Evolutionary conservation across 2,888 invertebrate genomes (phyloP).

Genomic region (Julus scanicus): DNA sequence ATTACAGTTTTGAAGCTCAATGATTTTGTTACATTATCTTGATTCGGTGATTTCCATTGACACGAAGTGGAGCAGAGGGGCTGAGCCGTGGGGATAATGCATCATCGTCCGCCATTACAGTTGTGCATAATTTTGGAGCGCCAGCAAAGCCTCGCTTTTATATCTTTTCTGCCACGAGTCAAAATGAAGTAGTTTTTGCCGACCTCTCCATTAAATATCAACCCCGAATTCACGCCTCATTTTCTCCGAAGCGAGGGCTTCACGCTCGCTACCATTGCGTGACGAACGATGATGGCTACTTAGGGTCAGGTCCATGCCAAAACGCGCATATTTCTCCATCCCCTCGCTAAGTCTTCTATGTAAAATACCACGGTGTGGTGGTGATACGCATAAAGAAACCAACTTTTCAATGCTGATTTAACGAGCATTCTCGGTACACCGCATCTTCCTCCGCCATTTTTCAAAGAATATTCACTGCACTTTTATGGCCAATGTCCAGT

Average conservation of each 20-base stretch:
- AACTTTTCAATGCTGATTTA: constrained; percentile 13
- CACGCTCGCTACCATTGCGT: constrained; percentile 45
- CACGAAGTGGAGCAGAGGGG: constrained; percentile 3
- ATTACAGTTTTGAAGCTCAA: constrained; percentile 51
- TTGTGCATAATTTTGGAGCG: background rate
- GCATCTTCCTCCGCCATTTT: constrained; percentile 23
- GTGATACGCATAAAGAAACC: constrained; percentile 7
- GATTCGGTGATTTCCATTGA: constrained; percentile 45
- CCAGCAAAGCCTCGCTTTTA: background rate
- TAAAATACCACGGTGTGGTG: constrained; percentile 11
- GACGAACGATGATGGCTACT: constrained; percentile 49
- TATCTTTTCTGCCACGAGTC: constrained; percentile 5
- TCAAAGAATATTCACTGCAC: background rate
- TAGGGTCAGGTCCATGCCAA: background rate
- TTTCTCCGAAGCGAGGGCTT: constrained; percentile 25
- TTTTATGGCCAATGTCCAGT: constrained; percentile 2
- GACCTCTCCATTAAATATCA: constrained; percentile 32
- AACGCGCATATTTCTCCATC: background rate
- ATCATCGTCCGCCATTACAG: constrained; percentile 38
- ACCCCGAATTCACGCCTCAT: constrained; percentile 49
- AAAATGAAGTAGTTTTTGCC: constrained; percentile 15
- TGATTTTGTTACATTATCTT: constrained; percentile 51
- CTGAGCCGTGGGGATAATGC: background rate
- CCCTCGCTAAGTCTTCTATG: constrained; percentile 24
- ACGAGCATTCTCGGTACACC: constrained; percentile 39